Evolutionary conservation across 2,797 vertebrate genomes (phyloP).

Genomic region (Micrastur ruficollis): DNA sequence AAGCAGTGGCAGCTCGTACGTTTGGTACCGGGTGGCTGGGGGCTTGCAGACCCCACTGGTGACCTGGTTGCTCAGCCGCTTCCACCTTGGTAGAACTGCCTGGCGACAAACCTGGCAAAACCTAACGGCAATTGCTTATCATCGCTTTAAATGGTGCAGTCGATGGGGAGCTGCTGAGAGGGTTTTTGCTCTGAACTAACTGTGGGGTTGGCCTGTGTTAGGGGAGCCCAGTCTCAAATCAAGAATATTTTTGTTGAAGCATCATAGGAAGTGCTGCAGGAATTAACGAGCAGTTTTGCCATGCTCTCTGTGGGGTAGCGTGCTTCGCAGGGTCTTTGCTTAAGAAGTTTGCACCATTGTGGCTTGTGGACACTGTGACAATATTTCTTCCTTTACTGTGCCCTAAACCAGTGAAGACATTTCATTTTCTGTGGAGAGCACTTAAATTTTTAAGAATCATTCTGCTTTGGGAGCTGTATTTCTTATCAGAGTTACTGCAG

Average conservation of each 20-base stretch:
- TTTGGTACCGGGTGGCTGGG: neutral
- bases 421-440: neutral
- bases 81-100: neutral
- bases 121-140: too few relatives aligned
- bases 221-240: neutral
- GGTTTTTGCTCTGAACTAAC: neutral
- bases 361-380: neutral
- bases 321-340: neutral
- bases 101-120: neutral
- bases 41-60: neutral
- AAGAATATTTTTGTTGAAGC: neutral
- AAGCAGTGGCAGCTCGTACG: neutral
- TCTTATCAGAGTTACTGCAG: neutral
- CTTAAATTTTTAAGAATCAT: neutral
- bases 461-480: neutral
- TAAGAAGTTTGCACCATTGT: neutral
- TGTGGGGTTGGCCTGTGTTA: neutral
- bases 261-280: neutral
- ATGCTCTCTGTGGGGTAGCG: neutral
- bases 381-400: neutral
- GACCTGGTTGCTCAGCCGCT: neutral
- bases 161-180: neutral
- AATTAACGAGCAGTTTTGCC: neutral
- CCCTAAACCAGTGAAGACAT: neutral
- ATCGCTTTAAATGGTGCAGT: neutral